Base-by-base conservation (phyloP, 2,888 invertebrate genomes). In the Ophraella communa region DNA sequence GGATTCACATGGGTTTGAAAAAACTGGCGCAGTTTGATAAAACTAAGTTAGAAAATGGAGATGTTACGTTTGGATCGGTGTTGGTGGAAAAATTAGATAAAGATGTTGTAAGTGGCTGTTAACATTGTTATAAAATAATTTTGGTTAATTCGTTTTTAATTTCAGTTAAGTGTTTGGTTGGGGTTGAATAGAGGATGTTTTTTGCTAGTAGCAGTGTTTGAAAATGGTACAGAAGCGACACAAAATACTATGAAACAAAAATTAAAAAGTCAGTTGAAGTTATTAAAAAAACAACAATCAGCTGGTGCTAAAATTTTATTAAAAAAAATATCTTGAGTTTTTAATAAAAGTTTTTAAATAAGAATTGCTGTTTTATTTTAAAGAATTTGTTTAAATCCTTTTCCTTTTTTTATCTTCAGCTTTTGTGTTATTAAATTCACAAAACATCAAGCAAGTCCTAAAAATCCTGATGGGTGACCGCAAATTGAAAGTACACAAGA, bases 161-260 rank as follows among this genome's bases (percentile, higher is more conserved):
- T 85, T 58, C 80, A 90, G 90, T 74, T 91, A 1, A 79, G 85
- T 67, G 76, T 80, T 11, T 93, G 93, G 93, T 79, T 91, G 56
- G 80, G 84, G 49, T 87, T 87, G 44, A 94, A 94, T 76, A 85
- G 94, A 69, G 91, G 90, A 0, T 93, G 92, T 73, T 94, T 92
- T 79, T 83, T 93, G 60, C 80, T 94, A 7, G 80, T 93, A 1
- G 84, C 87, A 55, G 77, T 91, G 18, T 84, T 89, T 45, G 91
- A 92, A 81, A 89, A 86, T 74, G 88, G 87, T 71, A 77, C 79
- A 0, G 81, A 83, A 5, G 77, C 77, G 4, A 78, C 84, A 5
- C 83, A 84, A 20, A 79, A 79, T 21, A 76, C 81, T 56, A 73
- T 91, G 2, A 84, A 84, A 71, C 77, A 80, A 33, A 84, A 85